Percentiles rank a stretch among this genome's conserved stretches.
Conservation (phyloP, 23 tunicate genomes). For the Styela clava region DNA sequence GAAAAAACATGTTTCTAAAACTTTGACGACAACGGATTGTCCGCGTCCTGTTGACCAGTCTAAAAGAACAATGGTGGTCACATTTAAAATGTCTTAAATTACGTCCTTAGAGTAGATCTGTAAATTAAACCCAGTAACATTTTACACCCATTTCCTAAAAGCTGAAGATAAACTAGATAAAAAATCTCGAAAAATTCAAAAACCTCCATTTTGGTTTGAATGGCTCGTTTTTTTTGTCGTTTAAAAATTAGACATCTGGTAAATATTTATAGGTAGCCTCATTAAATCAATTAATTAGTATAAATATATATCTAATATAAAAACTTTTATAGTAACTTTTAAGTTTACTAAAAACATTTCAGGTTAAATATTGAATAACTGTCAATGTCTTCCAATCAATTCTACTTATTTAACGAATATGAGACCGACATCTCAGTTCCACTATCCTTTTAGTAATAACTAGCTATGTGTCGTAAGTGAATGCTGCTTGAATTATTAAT, state of each 20-base stretch:
- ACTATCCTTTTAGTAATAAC: not conserved
- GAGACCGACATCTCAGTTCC: too few species aligned
- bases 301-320: too few species aligned
- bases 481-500: not conserved
- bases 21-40: not conserved
- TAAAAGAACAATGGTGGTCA: not conserved
- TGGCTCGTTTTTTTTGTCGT: too few species aligned
- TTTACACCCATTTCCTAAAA: not conserved
- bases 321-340: too few species aligned
- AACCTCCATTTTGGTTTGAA: not conserved
- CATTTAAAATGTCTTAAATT: not conserved
- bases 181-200: not conserved
- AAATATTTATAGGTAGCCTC: too few species aligned
- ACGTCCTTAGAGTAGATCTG: not conserved
- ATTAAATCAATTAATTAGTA: too few species aligned
- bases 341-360: too few species aligned
- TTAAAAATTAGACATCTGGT: too few species aligned
- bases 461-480: not conserved
- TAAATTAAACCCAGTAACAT: not conserved
- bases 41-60: not conserved
- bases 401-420: too few species aligned
- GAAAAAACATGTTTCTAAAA: not conserved
- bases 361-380: too few species aligned
- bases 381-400: too few species aligned
- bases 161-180: not conserved